Conservation (phyloP, 2,888 invertebrate genomes). For the Zaprionus lineosus region DNA sequence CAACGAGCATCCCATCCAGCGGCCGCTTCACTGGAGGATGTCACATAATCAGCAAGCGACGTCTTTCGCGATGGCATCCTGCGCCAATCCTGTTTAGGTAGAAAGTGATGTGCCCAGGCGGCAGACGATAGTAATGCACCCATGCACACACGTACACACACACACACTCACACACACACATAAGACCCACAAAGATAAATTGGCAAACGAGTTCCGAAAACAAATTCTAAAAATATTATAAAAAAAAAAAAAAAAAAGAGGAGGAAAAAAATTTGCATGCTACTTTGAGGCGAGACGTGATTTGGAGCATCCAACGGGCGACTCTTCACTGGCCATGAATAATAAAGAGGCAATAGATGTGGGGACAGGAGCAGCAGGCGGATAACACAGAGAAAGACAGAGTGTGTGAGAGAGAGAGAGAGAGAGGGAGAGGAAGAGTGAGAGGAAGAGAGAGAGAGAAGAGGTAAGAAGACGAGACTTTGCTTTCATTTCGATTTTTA, state of each 20-base stretch:
- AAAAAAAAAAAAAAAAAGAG: conserved; percentile 10
- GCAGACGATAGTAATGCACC: conserved; percentile 44
- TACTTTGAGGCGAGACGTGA: conserved; percentile 47
- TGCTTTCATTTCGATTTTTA: conserved; percentile 47
- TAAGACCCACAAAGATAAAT: conserved; percentile 25
- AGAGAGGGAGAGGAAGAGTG: background rate
- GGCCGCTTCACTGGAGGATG: conserved; percentile 34
- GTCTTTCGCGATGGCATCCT: conserved; percentile 56
- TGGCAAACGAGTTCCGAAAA: conserved; percentile 54
- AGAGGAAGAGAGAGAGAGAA: background rate
- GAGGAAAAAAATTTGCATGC: conserved; percentile 53
- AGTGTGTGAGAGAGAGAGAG: background rate
- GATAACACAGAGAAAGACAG: too few relatives aligned
- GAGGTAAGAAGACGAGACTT: conserved; percentile 6
- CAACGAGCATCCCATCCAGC: too few relatives aligned
- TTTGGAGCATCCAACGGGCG: conserved; percentile 51
- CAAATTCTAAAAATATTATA: conserved; percentile 56
- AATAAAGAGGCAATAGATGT: conserved; percentile 29
- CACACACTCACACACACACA: conserved; percentile 1
- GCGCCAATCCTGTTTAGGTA: conserved; percentile 71
- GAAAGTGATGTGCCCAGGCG: conserved; percentile 67
- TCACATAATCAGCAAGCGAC: conserved; percentile 60
- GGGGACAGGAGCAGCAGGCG: background rate
- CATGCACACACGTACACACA: conserved; percentile 3
- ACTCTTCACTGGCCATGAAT: conserved; percentile 44